Evolutionary conservation across 2,797 vertebrate genomes (phyloP).

Genomic region (Hypotaenidia philippensis): DNA sequence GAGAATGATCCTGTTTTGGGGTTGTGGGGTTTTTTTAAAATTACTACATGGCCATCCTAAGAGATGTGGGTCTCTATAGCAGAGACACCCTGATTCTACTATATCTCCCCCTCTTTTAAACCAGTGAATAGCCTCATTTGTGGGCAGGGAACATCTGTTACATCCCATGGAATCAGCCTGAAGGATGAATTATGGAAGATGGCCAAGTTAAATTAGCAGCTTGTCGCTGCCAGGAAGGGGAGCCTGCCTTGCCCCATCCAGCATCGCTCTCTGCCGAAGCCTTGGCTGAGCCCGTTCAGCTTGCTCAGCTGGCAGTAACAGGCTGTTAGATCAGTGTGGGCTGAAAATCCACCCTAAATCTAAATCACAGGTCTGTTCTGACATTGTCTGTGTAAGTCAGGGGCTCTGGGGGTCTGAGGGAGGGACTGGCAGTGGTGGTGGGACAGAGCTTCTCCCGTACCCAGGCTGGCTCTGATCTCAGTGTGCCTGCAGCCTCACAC

Average conservation of each 20-base stretch:
- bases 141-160: conserved; percentile 10
- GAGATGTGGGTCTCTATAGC: background rate
- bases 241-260: background rate
- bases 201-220: background rate
- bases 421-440: background rate
- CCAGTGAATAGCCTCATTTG: background rate
- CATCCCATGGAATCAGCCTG: background rate
- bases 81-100: background rate
- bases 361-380: background rate
- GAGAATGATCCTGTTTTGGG: background rate
- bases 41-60: background rate
- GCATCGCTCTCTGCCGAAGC: fast-evolving
- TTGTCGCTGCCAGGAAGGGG: background rate
- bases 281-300: background rate
- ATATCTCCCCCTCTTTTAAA: background rate
- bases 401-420: background rate
- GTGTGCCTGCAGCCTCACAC: background rate
- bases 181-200: background rate
- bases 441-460: fast-evolving
- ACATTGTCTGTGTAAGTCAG: fast-evolving
- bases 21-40: background rate
- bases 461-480: fast-evolving
- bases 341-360: background rate
- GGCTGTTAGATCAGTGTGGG: background rate
- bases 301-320: fast-evolving